Conservation (phyloP, 2,797 vertebrate genomes). For the Mormyrops boulengeri region DNA sequence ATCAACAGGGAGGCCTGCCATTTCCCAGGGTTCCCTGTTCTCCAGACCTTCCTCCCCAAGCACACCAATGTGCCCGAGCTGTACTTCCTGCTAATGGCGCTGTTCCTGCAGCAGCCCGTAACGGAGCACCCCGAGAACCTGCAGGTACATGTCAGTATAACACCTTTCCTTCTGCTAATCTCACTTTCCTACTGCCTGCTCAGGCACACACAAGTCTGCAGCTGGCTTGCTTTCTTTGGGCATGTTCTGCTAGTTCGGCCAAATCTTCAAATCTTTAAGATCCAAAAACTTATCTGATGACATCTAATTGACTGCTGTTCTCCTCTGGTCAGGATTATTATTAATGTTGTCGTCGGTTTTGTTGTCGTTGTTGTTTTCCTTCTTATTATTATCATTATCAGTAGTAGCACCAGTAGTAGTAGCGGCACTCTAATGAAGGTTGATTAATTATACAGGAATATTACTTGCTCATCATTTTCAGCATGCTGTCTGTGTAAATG, state of each 20-base stretch:
- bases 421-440: background rate
- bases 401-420: background rate
- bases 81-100: slow-evolving; percentile 96
- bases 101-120: slow-evolving; percentile 95
- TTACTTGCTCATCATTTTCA: background rate
- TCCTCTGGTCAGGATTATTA: background rate
- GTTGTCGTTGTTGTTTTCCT: background rate
- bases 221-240: background rate
- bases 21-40: slow-evolving; percentile 84
- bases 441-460: background rate
- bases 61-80: slow-evolving; percentile 96
- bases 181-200: background rate
- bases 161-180: slow-evolving; percentile 32
- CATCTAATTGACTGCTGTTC: background rate
- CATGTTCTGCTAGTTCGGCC: background rate
- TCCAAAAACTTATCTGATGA: background rate
- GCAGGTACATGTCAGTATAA: slow-evolving; percentile 88
- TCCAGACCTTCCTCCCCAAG: slow-evolving; percentile 92
- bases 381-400: background rate
- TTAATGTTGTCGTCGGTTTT: background rate
- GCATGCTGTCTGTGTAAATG: background rate
- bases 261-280: background rate
- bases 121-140: slow-evolving; percentile 93
- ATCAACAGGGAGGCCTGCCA: slow-evolving; percentile 96
- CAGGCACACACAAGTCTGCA: background rate